These are phyloP conservation scores for Andricus quercusramuli DNA, from an alignment of 2,888 invertebrate species.

Conservation along the genomic window DNA sequence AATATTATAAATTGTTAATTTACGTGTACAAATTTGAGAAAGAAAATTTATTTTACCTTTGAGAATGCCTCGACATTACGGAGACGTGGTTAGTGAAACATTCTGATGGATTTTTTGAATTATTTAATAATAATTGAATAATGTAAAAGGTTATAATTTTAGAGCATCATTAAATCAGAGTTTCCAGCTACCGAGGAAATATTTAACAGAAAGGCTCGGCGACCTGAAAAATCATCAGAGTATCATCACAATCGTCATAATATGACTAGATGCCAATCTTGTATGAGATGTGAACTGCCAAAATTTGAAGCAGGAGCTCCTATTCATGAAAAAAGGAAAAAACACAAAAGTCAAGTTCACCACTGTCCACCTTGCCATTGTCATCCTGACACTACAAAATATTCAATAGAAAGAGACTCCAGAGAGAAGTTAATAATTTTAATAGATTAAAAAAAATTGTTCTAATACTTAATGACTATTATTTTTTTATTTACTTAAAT, in stretches of 20 bases:
- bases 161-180: conserved; percentile 9
- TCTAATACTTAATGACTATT: too few species aligned
- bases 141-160: not conserved
- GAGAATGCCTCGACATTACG: conserved; percentile 12
- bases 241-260: conserved; percentile 33
- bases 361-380: conserved; percentile 61
- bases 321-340: conserved; percentile 43
- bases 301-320: conserved; percentile 18
- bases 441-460: too few species aligned
- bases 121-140: not conserved
- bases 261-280: conserved; percentile 28
- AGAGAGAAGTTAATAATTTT: not conserved
- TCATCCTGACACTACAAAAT: conserved; percentile 47
- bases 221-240: conserved; percentile 7
- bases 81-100: conserved; percentile 13
- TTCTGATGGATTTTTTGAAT: not conserved
- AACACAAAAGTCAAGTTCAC: conserved; percentile 49
- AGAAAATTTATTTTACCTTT: not conserved
- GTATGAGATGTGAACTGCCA: conserved; percentile 45
- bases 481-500: not conserved
- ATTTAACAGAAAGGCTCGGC: conserved; percentile 2
- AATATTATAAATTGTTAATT: not conserved
- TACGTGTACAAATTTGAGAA: not conserved
- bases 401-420: conserved; percentile 30
- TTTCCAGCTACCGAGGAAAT: not conserved